phyloP scores from a whole-genome alignment of 2,797 vertebrate species.

The Hylomyscus alleni region DNA sequence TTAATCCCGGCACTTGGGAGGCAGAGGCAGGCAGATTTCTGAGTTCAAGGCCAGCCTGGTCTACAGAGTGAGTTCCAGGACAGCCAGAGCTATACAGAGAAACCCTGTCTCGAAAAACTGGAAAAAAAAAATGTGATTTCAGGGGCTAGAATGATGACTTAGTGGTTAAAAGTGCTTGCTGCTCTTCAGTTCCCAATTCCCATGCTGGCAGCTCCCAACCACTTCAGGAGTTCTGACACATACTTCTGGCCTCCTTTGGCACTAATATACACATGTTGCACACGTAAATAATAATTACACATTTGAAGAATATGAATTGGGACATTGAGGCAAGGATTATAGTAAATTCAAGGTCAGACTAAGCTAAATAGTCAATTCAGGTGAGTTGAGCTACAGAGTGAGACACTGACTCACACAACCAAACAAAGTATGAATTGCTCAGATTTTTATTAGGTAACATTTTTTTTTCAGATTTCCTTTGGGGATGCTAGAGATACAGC shows the following conservation, averaged over 20 bases:
- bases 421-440: slow-evolving; percentile 6
- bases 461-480: slow-evolving; percentile 15
- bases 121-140: neutral
- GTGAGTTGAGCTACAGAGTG: neutral
- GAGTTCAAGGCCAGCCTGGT: no score
- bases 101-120: no score
- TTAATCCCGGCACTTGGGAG: no score
- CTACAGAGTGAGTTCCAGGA: no score
- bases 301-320: neutral
- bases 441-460: slow-evolving; percentile 56
- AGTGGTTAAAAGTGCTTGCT: neutral
- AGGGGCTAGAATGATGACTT: neutral
- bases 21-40: no score
- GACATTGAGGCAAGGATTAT: neutral
- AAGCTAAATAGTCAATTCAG: neutral
- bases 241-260: neutral
- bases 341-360: neutral
- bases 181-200: neutral
- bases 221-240: neutral
- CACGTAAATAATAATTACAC: neutral
- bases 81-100: no score
- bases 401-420: neutral
- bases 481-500: neutral
- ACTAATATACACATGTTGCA: neutral
- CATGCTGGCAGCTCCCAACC: neutral